Evolutionary conservation across 2,888 invertebrate genomes (phyloP), one percentile per base, ranked within the genome.

Genomic region (Linnaemya vulpina): DNA sequence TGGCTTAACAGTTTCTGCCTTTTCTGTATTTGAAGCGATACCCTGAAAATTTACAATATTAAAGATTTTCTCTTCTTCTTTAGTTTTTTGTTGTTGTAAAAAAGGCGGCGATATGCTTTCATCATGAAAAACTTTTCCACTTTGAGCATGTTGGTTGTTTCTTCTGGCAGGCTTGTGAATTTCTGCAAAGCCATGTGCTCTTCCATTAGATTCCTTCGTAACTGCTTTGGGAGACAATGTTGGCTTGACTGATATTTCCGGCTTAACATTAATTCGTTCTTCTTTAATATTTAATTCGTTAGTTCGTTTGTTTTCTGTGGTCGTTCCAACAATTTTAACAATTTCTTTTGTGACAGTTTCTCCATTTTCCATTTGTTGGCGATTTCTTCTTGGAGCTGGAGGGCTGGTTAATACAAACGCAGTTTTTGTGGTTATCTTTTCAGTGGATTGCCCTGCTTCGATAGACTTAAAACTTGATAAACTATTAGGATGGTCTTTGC

Each of bases 361-460:
- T 7, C 2, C 55, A 11, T 17, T 49, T 11, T 76, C 46, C 1
- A 20, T 53, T 51, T 38, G 67, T 5, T 58, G 73, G 3, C 8
- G 35, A 8, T 53, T 68, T 70, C 76, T 74, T 49, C 65, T 77
- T 40, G 63, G 76, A 0, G 62, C 67, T n/a, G 87, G 86, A 5
- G 87, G 87, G 22, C 84, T 87, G 20, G 86, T 84, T 46, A 87
- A 79, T 75, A 81, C 65, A 67, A 86, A 86, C 22, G 87, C 86
- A 30, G 87, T 87, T 86, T 87, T 87, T 0, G 77, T 80, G 43
- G 85, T 87, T 20, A 86, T 86, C 8, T 70, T 62, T 17, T 83
- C 67, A 22, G 70, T 55, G n/a, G 60, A 8, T 62, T 84, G 71
- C 2, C 17, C 70, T 17, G 84, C 67, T n/a, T 86, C 79, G 22